Conservation (phyloP, 2,797 vertebrate species). For the Diglossa cyanea region DNA sequence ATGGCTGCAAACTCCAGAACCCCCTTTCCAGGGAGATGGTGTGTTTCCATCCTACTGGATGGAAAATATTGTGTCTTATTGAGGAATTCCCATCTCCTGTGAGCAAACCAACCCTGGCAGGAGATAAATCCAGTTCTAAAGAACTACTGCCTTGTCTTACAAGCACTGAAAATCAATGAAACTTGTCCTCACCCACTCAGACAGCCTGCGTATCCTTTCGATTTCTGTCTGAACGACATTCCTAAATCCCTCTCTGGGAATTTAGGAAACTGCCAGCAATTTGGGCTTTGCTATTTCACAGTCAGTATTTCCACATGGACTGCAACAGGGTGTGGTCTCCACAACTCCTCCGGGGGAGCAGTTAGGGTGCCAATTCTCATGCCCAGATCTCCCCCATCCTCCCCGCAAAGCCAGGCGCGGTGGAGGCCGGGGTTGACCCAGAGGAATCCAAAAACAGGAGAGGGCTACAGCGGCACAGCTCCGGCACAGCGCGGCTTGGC, state of each 20-base stretch:
- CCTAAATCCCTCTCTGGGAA: neutral
- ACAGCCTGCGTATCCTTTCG: neutral
- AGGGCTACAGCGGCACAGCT: neutral
- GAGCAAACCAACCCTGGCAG: neutral
- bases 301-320: neutral
- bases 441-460: neutral
- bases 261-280: neutral
- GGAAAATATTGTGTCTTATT: rapidly evolving
- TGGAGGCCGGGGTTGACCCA: rapidly evolving
- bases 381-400: neutral
- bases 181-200: neutral
- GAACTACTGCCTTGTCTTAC: neutral
- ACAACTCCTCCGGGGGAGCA: neutral
- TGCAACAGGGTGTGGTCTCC: neutral
- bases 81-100: neutral
- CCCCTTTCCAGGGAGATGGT: neutral
- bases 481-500: neutral
- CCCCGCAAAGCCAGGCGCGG: neutral
- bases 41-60: neutral
- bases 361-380: neutral
- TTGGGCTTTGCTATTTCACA: neutral
- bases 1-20: neutral
- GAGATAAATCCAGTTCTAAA: neutral
- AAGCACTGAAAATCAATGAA: neutral
- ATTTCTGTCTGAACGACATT: neutral